Evolutionary conservation across 92 coral and sea anemone species (phyloP), one percentile per base, ranked within the genome.

Genomic region (Palythoa caribaeorum): DNA sequence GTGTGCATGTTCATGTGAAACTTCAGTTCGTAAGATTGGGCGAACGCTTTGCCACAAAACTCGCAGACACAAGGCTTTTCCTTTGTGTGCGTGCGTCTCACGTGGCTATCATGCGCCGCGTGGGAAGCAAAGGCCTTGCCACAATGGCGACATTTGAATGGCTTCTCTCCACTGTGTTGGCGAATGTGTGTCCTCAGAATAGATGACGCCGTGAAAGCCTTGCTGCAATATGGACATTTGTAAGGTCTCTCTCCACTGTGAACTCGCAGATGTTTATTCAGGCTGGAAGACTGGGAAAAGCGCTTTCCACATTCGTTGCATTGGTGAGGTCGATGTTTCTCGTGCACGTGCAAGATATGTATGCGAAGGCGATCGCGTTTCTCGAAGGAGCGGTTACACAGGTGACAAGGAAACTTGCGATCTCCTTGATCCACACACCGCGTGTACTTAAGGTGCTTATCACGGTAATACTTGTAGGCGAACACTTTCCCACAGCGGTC

Each of bases 61-160:
- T 97, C 98, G 51, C 99, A 97, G 40, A 97, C 88, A 55, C 99
- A 97, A 9, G 99, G 99, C 83, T 97, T 97, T 70, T 97, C 99
- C 86, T 97, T 97, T 44, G 99, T 97, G 70, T 97, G 99, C 28
- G 99, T 97, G 73, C 99, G 95, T 40, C 99, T 85, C 90, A 97
- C 99, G 96, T 97, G 99, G 78, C 99, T 97, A 71, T 97, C 99
- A 72, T 97, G 99, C 15, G 99, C 99, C 9, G 99, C 99, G 87
- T 97, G 99, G n/a, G 99, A 97, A 15, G 99, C 99, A 83, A 97
- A 97, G 20, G 99, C 99, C 79, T 95, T 95, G 9, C 98, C 96
- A 80, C 99, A 97, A 75, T 97, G 99, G 44, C 98, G 97, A 60
- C 99, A 97, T 89, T 97, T 97, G 79, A 97, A 97, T 21, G 99